Evolutionary conservation across 2,113 vertebrate genomes (phyloP).

Genomic region (Gobius niger): DNA sequence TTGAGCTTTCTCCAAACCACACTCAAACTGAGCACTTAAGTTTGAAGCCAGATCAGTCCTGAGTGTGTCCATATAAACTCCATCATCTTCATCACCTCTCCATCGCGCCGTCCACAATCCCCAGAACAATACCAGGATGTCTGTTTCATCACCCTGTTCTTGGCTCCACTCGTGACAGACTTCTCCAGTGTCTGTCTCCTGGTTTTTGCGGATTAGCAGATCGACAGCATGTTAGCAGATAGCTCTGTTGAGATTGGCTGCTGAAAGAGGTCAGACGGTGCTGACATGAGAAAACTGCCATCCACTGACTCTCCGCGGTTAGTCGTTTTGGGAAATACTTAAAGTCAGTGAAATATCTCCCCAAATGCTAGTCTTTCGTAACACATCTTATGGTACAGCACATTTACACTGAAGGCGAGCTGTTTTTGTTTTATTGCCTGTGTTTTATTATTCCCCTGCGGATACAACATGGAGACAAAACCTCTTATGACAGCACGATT

Average conservation of each 20-base stretch:
- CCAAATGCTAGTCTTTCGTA: not conserved
- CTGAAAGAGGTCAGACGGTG: not conserved
- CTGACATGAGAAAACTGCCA: not conserved
- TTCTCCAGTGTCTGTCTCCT: not conserved
- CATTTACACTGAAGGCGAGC: too few species aligned
- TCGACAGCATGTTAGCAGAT: too few species aligned
- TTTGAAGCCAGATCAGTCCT: not conserved
- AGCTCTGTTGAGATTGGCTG: not conserved
- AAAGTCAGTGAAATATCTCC: not conserved
- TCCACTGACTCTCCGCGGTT: not conserved
- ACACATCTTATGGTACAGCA: too few species aligned
- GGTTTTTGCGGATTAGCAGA: not conserved
- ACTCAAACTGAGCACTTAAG: not conserved
- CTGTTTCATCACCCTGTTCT: not conserved
- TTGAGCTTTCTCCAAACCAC: not conserved
- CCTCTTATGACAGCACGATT: too few species aligned
- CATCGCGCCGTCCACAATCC: not conserved
- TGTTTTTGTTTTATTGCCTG: too few species aligned
- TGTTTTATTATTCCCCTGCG: too few species aligned
- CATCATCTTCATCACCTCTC: not conserved
- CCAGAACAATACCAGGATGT: not conserved
- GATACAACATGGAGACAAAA: too few species aligned
- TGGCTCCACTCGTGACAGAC: not conserved
- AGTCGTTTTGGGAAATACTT: not conserved
- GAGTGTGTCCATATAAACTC: not conserved